A percentile compares a stretch with the other conserved stretches of the same genome.
These are phyloP conservation scores for rabbit (Oryctolagus cuniculus) DNA, from an alignment of 2,113 vertebrate genomes.

Conservation along the genomic window mOryCun1.1 NC_091434.1:96777501-96778000, in stretches of 20 bases:
- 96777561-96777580: no score
- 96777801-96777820: not conserved
- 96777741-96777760: no score
- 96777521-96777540: no score
- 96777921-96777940: not conserved
- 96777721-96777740: no score
- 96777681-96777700: no score
- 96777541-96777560: no score
- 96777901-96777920: conserved; percentile 31
- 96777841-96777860: not conserved
- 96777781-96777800: conserved; percentile 15
- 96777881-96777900: not conserved
- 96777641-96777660: no score
- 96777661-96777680: no score
- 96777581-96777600: no score
- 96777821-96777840: not conserved
- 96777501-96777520: not conserved
- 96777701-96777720: no score
- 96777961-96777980: not conserved
- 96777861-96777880: not conserved
- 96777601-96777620: no score
- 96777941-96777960: not conserved
- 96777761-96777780: not conserved
- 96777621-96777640: no score
- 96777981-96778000: conserved; percentile 39